A percentile compares a stretch with the other conserved stretches of the same genome.
These are phyloP conservation scores for Zenarchopterus dispar DNA, from an alignment of 2,797 vertebrate genomes.

Conservation along the genomic window DNA sequence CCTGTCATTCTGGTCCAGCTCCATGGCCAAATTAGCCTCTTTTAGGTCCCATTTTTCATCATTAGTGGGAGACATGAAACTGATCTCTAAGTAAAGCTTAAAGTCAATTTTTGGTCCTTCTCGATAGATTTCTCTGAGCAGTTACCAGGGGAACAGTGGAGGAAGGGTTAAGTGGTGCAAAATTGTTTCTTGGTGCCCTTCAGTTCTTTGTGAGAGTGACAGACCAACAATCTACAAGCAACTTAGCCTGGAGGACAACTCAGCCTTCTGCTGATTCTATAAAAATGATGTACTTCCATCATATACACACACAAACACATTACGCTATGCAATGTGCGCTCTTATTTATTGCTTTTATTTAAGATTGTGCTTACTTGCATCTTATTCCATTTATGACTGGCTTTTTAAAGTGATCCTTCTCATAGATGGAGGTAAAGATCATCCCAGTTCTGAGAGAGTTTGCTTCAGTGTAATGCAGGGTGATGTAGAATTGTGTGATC, in stretches of 20 bases:
- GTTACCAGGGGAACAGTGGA: slow-evolving; percentile 52
- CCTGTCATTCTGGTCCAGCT: slow-evolving; percentile 53
- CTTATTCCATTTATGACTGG: too few relatives aligned
- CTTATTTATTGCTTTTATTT: too few relatives aligned
- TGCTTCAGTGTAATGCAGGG: too few relatives aligned
- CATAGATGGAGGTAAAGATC: too few relatives aligned
- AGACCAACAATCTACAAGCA: slow-evolving; percentile 20
- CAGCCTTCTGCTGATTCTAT: slow-evolving; percentile 5
- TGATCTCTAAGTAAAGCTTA: slow-evolving; percentile 73
- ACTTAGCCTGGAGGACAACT: background rate
- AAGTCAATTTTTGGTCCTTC: slow-evolving; percentile 59
- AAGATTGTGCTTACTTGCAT: too few relatives aligned
- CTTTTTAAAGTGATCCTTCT: too few relatives aligned
- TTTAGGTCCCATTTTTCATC: slow-evolving; percentile 77
- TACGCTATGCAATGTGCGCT: background rate
- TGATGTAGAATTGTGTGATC: too few relatives aligned
- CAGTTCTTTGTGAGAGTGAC: slow-evolving; percentile 26
- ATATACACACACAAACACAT: background rate
- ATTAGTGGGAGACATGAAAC: slow-evolving; percentile 75
- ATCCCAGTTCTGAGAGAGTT: too few relatives aligned
- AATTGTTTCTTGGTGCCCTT: slow-evolving; percentile 32
- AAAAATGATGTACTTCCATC: background rate
- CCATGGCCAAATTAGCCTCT: slow-evolving; percentile 52
- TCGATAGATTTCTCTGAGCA: slow-evolving; percentile 42
- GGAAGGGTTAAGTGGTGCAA: slow-evolving; percentile 57